Percentiles rank a stretch among this genome's conserved stretches.
These are phyloP conservation scores for Mesoligia furuncula DNA, from an alignment of 2,888 invertebrate genomes.

Conservation along the genomic window DNA sequence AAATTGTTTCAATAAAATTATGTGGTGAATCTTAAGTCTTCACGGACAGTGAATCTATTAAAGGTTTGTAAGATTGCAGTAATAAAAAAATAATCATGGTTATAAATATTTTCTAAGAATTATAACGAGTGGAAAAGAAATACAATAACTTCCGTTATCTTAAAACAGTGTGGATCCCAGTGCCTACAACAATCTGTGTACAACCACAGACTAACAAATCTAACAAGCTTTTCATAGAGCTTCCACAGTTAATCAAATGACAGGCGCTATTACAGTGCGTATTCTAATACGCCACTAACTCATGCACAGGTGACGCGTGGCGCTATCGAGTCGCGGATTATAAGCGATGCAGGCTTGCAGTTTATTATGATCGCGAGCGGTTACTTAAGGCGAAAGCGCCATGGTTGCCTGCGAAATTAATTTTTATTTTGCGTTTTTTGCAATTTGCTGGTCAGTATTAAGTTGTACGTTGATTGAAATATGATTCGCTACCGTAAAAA, in stretches of 20 bases:
- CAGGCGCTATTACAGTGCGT: conserved; percentile 40
- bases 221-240: conserved; percentile 9
- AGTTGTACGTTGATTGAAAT: too few relatives aligned
- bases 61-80: not conserved
- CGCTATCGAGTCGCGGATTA: conserved; percentile 39
- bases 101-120: not conserved
- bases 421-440: too few relatives aligned
- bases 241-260: conserved; percentile 31
- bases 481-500: too few relatives aligned
- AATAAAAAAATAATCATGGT: not conserved
- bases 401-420: too few relatives aligned
- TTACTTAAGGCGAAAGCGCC: not conserved
- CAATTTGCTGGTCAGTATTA: too few relatives aligned
- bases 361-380: conserved; percentile 24
- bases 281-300: conserved; percentile 54
- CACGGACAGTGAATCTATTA: not conserved
- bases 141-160: not conserved
- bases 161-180: not conserved
- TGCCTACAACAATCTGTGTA: not conserved
- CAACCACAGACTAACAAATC: conserved; percentile 13
- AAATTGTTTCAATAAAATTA: not conserved
- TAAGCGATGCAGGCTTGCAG: conserved; percentile 5
- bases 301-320: conserved; percentile 44
- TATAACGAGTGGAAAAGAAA: not conserved
- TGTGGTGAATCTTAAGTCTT: not conserved